Conservation (phyloP, 2,888 invertebrate species). For the Ectemnius continuus region DNA sequence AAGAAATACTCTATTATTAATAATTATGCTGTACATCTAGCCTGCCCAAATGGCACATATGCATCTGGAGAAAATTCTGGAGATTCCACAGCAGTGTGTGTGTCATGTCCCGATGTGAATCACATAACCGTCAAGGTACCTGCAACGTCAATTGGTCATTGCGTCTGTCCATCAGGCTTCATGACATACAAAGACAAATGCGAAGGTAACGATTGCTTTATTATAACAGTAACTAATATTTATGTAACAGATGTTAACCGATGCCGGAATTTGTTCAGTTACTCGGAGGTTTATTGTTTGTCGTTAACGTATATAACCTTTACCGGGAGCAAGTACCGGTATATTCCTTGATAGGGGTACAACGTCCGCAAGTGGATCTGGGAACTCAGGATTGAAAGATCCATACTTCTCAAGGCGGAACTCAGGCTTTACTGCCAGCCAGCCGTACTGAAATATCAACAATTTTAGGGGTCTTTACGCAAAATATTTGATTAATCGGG, state of each 20-base stretch:
- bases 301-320: conserved; percentile 53
- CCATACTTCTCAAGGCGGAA: conserved; percentile 69
- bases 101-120: conserved; percentile 83
- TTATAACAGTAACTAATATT: too few relatives aligned
- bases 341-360: conserved; percentile 56
- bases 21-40: conserved; percentile 71
- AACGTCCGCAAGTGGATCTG: conserved; percentile 62
- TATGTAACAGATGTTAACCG: too few relatives aligned
- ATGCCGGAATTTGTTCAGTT: neutral
- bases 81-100: conserved; percentile 79
- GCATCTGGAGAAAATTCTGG: conserved; percentile 78
- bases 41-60: conserved; percentile 84
- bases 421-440: conserved; percentile 66
- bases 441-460: conserved; percentile 57
- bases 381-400: conserved; percentile 54
- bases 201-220: conserved; percentile 78
- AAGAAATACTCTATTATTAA: too few relatives aligned
- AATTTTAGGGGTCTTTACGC: neutral
- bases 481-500: neutral
- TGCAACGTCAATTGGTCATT: conserved; percentile 80
- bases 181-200: conserved; percentile 79
- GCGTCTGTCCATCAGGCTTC: conserved; percentile 83
- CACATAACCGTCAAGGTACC: conserved; percentile 81
- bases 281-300: neutral
- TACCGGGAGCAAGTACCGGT: conserved; percentile 63